Percentiles rank a stretch among this genome's conserved stretches.
These are phyloP conservation scores for Mastacembelus armatus DNA, from an alignment of 2,797 vertebrate species.

Conservation along the genomic window DNA sequence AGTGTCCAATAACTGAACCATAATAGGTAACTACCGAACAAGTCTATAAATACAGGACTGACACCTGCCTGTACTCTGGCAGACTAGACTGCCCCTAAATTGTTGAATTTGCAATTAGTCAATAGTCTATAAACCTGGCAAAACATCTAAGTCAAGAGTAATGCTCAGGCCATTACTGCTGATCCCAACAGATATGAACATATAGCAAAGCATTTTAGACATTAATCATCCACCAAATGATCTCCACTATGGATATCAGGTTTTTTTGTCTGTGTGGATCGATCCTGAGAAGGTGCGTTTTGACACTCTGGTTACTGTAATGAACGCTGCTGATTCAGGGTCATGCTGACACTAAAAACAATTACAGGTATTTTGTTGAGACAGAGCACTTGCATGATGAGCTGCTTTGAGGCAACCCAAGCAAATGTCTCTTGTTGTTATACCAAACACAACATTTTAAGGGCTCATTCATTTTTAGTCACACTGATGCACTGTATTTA, in stretches of 20 bases:
- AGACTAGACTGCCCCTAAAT: not conserved
- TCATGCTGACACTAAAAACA: slow-evolving; percentile 65
- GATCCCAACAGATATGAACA: slow-evolving; percentile 26
- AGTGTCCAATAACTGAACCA: not conserved
- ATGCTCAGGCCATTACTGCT: not conserved
- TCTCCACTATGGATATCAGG: slow-evolving; percentile 41
- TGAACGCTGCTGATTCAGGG: slow-evolving; percentile 68
- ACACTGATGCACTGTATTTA: no score
- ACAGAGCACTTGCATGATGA: slow-evolving; percentile 4
- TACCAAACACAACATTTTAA: not conserved
- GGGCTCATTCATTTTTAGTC: no score
- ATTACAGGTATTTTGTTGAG: slow-evolving; percentile 51
- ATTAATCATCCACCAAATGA: slow-evolving; percentile 40
- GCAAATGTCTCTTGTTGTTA: slow-evolving; percentile 15
- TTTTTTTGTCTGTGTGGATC: slow-evolving; percentile 15
- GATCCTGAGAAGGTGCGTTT: slow-evolving; percentile 9
- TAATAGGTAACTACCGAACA: not conserved
- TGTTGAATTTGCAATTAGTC: slow-evolving; percentile 14
- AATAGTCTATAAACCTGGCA: not conserved
- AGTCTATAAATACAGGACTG: not conserved
- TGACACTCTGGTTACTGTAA: slow-evolving; percentile 55
- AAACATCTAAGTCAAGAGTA: not conserved
- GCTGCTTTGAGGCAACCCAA: slow-evolving; percentile 1
- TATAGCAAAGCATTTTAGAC: slow-evolving; percentile 15
- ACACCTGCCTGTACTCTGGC: slow-evolving; percentile 1